Evolutionary conservation across 2,113 vertebrate genomes (phyloP).

Genomic region (Aix galericulata): DNA sequence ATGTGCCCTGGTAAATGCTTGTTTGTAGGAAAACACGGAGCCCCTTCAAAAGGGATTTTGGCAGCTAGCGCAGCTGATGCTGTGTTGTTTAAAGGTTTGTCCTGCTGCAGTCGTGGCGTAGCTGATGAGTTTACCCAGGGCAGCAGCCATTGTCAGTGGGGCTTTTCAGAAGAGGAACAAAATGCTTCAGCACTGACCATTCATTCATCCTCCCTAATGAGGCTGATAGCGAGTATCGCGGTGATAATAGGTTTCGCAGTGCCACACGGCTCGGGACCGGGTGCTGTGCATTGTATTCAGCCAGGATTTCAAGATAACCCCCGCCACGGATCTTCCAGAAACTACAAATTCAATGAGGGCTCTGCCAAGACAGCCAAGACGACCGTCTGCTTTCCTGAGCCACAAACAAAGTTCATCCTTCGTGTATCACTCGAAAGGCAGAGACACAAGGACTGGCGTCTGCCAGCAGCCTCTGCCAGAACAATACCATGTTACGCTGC

Average conservation of each 20-base stretch:
- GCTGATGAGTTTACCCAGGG: background rate
- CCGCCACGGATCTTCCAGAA: background rate
- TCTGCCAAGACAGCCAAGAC: background rate
- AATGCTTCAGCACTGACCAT: background rate
- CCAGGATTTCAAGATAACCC: constrained; percentile 2
- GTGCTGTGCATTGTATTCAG: constrained; percentile 43
- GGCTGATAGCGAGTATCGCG: background rate
- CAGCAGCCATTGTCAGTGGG: constrained; percentile 4
- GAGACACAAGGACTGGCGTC: background rate
- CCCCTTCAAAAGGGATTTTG: background rate
- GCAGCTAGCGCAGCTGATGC: background rate
- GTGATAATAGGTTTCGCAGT: constrained; percentile 21
- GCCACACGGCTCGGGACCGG: background rate
- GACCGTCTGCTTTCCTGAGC: background rate
- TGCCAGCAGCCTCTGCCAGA: constrained; percentile 20
- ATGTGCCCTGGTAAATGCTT: background rate
- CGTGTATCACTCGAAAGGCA: background rate
- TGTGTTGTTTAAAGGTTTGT: background rate
- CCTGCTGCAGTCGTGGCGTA: background rate
- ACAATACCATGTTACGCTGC: constrained; percentile 39
- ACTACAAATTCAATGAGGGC: background rate
- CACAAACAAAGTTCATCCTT: background rate
- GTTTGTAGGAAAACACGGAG: background rate
- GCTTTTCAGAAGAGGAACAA: background rate
- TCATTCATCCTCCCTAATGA: constrained; percentile 55